Percentiles rank a stretch among this genome's conserved stretches.
phyloP scores from a whole-genome alignment of 2,113 vertebrate genomes.

The Heteronetta atricapilla region DNA sequence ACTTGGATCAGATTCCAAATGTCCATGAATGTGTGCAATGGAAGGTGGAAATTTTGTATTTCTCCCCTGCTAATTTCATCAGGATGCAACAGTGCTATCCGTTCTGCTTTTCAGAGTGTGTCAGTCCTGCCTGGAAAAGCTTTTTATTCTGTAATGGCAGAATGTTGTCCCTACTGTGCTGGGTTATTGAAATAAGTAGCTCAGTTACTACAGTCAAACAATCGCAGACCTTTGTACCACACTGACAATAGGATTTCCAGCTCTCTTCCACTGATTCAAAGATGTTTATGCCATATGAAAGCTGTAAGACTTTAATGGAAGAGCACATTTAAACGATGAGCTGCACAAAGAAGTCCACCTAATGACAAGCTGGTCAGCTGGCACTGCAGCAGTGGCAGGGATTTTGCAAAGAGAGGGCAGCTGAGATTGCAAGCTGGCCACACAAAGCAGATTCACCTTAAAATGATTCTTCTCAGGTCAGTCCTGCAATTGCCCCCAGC shows the following conservation, averaged over 20 bases:
- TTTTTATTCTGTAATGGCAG: slow-evolving; percentile 59
- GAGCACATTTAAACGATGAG: not conserved
- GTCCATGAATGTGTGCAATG: slow-evolving; percentile 36
- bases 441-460: not conserved
- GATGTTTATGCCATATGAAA: not conserved
- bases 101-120: slow-evolving; percentile 66
- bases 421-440: not conserved
- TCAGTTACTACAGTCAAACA: slow-evolving; percentile 41
- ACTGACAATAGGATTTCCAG: slow-evolving; percentile 52
- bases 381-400: not conserved
- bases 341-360: not conserved
- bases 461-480: not conserved
- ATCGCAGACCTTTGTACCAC: slow-evolving; percentile 1
- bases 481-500: not conserved
- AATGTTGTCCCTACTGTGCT: slow-evolving; percentile 60
- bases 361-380: not conserved
- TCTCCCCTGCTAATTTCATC: slow-evolving; percentile 71
- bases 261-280: slow-evolving; percentile 8
- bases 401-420: not conserved
- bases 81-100: slow-evolving; percentile 19
- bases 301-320: slow-evolving; percentile 17
- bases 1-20: slow-evolving; percentile 24
- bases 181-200: slow-evolving; percentile 66
- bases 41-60: slow-evolving; percentile 62
- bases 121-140: slow-evolving; percentile 52